A percentile compares a stretch with the other conserved stretches of the same genome.
phyloP scores from a whole-genome alignment of 1,140 invertebrate species.

The Tachypleus tridentatus region DNA sequence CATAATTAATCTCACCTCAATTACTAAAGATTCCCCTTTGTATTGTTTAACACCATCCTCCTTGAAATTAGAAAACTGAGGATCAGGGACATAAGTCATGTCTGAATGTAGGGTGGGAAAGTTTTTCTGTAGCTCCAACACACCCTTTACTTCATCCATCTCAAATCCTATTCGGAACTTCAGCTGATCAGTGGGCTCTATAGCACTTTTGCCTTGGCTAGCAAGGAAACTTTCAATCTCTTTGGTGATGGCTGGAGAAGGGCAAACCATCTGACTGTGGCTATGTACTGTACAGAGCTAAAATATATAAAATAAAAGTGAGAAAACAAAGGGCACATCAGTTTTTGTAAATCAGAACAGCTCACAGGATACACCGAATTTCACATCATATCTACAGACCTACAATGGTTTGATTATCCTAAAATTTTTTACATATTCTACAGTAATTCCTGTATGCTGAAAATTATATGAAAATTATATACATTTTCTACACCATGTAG shows the following conservation, averaged over 20 bases:
- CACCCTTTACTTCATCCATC: conserved; percentile 87
- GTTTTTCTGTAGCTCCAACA: conserved; percentile 75
- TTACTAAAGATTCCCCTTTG: conserved; percentile 88
- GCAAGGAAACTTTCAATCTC: conserved; percentile 8
- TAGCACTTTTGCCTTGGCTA: conserved; percentile 3
- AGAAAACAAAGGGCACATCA: no score
- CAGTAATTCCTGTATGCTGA: no score
- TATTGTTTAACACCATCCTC: conserved; percentile 57
- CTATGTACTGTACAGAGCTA: conserved; percentile 63
- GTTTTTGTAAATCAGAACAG: no score
- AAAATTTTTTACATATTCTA: no score
- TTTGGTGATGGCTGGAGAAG: conserved; percentile 61
- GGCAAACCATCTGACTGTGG: conserved; percentile 85
- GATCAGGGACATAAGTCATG: conserved; percentile 82
- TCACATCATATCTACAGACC: no score
- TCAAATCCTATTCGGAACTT: conserved; percentile 62
- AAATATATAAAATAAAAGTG: no score
- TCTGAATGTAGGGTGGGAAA: conserved; percentile 63
- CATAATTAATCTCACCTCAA: conserved; percentile 44
- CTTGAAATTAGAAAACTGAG: conserved; percentile 62
- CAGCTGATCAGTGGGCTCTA: conserved; percentile 24
- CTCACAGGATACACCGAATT: no score
- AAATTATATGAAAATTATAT: no score
- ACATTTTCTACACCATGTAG: no score
- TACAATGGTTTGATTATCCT: no score